phyloP scores from a whole-genome alignment of 2,888 invertebrate genomes.

The Bedellia somnulentella region DNA sequence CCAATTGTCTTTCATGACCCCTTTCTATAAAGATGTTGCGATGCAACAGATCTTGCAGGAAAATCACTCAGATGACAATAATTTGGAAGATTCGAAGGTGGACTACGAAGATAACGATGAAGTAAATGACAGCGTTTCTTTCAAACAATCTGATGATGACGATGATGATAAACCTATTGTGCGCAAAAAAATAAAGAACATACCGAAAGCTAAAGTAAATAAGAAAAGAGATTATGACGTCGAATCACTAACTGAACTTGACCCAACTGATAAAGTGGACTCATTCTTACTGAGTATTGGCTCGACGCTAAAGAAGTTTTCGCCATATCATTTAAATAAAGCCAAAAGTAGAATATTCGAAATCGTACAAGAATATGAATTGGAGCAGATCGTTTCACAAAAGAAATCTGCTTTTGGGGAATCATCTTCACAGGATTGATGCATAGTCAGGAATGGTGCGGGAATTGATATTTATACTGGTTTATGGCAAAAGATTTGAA shows the following conservation, averaged over 20 bases:
- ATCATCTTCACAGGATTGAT: no score
- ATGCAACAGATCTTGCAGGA: no score
- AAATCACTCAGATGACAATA: no score
- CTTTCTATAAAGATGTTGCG: constrained; percentile 29
- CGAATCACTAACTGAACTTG: constrained; percentile 19
- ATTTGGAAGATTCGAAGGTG: no score
- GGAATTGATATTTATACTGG: no score
- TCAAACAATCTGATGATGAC: background rate
- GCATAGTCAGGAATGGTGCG: no score
- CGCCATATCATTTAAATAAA: constrained; percentile 44
- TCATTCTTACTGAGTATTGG: constrained; percentile 43
- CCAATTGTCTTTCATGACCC: constrained; percentile 32
- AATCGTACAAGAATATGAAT: constrained; percentile 46
- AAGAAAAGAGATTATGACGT: constrained; percentile 18
- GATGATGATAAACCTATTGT: constrained; percentile 12
- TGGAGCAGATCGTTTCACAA: constrained; percentile 48
- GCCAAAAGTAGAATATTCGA: constrained; percentile 50
- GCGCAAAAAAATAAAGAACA: constrained; percentile 14
- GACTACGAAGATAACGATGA: constrained; percentile 4
- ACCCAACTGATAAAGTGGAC: constrained; percentile 36
- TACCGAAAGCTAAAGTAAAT: constrained; percentile 14
- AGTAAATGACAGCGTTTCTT: constrained; percentile 1
- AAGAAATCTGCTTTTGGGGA: no score
- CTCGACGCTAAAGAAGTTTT: constrained; percentile 38
- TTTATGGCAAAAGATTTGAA: no score